Evolutionary conservation across 2,888 invertebrate genomes (phyloP).

Genomic region (Spodoptera picta): DNA sequence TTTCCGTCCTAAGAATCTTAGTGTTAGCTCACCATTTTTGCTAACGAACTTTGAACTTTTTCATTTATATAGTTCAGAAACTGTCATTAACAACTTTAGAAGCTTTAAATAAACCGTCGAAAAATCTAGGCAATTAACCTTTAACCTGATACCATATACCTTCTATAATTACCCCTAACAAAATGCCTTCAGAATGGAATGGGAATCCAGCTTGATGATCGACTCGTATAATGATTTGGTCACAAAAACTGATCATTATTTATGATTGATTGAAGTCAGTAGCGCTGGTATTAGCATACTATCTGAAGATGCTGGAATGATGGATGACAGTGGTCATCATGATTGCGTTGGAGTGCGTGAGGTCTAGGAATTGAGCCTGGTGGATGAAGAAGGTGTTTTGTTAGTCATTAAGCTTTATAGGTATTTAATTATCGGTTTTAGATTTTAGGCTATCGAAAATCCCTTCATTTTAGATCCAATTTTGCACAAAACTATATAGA

Average conservation of each 20-base stretch:
- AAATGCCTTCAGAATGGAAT: constrained; percentile 10
- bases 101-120: too few species aligned
- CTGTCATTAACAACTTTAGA: too few species aligned
- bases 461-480: too few species aligned
- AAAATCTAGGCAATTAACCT: too few species aligned
- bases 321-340: constrained; percentile 26
- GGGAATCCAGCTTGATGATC: constrained; percentile 25
- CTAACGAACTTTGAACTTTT: too few species aligned
- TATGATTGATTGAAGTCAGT: constrained; percentile 37
- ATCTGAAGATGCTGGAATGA: constrained; percentile 46
- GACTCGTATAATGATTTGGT: constrained; percentile 1
- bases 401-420: too few species aligned
- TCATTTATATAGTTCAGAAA: too few species aligned
- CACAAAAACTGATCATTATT: constrained; percentile 47
- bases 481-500: too few species aligned
- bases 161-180: background rate
- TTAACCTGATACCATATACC: too few species aligned
- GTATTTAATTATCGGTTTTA: background rate
- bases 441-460: background rate
- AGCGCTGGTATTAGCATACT: constrained; percentile 27
- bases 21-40: too few species aligned
- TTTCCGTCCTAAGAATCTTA: too few species aligned
- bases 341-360: constrained; percentile 27
- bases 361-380: constrained; percentile 15
- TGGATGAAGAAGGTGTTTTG: too few species aligned